Conservation (phyloP, 2,113 vertebrate genomes). For the Elephantulus edwardii region DNA sequence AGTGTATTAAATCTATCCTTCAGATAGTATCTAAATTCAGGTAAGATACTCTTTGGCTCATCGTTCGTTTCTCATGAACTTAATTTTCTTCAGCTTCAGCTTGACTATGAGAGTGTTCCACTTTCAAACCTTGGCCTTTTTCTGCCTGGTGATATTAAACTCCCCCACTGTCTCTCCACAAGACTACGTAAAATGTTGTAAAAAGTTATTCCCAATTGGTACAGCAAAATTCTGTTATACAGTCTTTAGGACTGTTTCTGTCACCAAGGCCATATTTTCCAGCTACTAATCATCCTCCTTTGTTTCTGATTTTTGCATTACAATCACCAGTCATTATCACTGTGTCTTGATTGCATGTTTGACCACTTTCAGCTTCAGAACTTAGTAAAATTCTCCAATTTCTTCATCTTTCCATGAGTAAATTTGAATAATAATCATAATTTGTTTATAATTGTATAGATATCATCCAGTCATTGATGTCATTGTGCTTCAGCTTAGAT, state of each 20-base stretch:
- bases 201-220: background rate
- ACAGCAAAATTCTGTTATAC: background rate
- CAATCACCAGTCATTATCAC: too few relatives aligned
- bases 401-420: too few relatives aligned
- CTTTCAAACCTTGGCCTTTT: background rate
- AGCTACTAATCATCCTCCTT: background rate
- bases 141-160: background rate
- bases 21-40: background rate
- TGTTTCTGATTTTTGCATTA: background rate
- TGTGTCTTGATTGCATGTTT: too few relatives aligned
- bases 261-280: background rate
- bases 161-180: background rate
- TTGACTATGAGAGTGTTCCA: background rate
- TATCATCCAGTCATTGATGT: too few relatives aligned
- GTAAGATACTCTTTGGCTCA: background rate
- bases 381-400: too few relatives aligned
- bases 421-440: too few relatives aligned
- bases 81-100: background rate
- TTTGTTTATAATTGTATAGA: too few relatives aligned
- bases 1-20: background rate
- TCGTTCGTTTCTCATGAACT: too few relatives aligned
- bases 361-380: too few relatives aligned
- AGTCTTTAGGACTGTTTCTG: background rate
- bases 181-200: background rate
- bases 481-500: too few relatives aligned